A percentile compares a stretch with the other conserved stretches of the same genome.
Conservation (phyloP, 1,140 invertebrate genomes). For the Drosophila serrata region DNA sequence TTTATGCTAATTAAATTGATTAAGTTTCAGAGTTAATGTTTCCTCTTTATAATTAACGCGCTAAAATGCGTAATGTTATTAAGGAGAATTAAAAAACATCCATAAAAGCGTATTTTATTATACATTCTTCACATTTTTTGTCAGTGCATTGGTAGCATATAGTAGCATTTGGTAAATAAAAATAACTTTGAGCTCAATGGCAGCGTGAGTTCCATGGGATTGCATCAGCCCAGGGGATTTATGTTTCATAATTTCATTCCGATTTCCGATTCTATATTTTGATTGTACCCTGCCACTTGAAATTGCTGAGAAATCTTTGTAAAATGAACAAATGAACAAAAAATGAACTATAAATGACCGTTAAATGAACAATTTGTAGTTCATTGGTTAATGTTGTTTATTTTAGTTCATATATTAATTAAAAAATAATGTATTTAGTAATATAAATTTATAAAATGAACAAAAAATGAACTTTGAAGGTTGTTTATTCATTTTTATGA, state of each 20-base stretch:
- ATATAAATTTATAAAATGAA: neutral
- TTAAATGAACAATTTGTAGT: too few relatives aligned
- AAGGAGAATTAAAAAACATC: neutral
- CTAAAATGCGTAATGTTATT: neutral
- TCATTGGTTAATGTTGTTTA: neutral
- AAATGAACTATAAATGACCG: neutral
- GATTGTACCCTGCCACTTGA: neutral
- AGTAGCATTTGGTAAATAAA: slow-evolving; percentile 13
- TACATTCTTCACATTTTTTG: neutral
- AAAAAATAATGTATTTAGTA: neutral
- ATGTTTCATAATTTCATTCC: slow-evolving; percentile 24
- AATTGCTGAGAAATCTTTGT: neutral
- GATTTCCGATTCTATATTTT: neutral
- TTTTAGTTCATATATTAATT: neutral
- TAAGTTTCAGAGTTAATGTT: slow-evolving; percentile 2
- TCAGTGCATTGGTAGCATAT: slow-evolving; percentile 3
- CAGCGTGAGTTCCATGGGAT: neutral
- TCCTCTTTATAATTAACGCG: neutral
- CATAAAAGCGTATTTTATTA: neutral
- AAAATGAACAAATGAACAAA: neutral
- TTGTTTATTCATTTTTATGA: neutral
- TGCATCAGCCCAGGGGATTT: slow-evolving; percentile 8
- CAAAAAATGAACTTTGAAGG: too few relatives aligned
- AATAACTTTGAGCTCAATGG: neutral
- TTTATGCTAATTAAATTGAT: slow-evolving; percentile 13